phyloP scores from a whole-genome alignment of 2,113 vertebrate genomes.

The Platichthys stellatus region DNA sequence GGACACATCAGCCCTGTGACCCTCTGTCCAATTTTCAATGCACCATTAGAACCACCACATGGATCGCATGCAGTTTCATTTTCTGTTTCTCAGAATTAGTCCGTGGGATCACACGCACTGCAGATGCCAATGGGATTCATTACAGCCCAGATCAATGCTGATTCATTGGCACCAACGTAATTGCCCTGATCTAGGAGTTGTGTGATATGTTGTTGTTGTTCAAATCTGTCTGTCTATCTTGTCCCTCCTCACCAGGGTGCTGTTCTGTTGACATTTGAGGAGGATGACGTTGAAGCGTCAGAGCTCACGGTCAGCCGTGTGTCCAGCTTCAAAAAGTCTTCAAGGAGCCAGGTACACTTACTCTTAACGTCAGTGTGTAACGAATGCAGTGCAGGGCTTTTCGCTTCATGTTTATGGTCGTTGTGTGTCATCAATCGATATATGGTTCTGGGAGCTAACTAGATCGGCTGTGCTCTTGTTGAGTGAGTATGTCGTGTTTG shows the following conservation, averaged over 20 bases:
- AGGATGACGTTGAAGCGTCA: conserved; percentile 83
- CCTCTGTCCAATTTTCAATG: too few species aligned
- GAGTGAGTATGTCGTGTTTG: not conserved
- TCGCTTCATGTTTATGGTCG: not conserved
- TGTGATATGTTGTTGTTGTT: conserved; percentile 4
- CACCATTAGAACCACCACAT: too few species aligned
- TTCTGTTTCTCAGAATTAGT: too few species aligned
- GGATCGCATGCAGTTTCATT: too few species aligned
- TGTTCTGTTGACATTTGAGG: conserved; percentile 85
- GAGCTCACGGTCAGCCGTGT: conserved; percentile 85
- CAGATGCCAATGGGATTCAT: not conserved
- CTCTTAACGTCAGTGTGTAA: not conserved
- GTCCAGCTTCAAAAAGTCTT: conserved; percentile 81
- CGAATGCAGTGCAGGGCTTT: not conserved
- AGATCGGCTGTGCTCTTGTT: not conserved
- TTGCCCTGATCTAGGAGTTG: not conserved
- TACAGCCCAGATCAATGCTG: not conserved
- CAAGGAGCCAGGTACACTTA: conserved; percentile 86
- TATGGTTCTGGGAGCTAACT: not conserved
- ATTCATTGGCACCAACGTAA: not conserved
- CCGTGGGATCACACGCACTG: too few species aligned
- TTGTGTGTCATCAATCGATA: not conserved
- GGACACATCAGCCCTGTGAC: too few species aligned
- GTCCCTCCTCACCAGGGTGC: conserved; percentile 79
- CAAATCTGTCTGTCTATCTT: conserved; percentile 2